Conservation (phyloP, 1,140 invertebrate species). For the Bombus ignitus region DNA sequence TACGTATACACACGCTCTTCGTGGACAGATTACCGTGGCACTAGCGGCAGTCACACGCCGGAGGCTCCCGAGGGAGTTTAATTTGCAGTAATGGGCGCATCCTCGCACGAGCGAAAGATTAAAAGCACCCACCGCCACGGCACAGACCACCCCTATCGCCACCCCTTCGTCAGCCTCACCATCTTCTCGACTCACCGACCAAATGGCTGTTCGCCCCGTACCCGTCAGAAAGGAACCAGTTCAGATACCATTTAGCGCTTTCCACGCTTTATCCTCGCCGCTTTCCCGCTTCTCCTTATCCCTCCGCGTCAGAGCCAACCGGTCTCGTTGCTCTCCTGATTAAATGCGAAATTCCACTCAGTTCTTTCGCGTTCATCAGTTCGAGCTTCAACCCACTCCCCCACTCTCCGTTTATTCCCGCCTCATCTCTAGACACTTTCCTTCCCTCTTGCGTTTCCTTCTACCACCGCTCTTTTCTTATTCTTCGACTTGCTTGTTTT, state of each 20-base stretch:
- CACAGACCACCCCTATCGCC: conserved; percentile 24
- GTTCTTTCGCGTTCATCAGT: conserved; percentile 70
- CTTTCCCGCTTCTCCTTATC: conserved; percentile 40
- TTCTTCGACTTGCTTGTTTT: conserved; percentile 33
- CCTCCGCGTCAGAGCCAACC: conserved; percentile 39
- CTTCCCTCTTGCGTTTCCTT: conserved; percentile 12
- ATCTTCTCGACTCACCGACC: conserved; percentile 61
- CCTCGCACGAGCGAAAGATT: conserved; percentile 73
- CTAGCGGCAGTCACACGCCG: conserved; percentile 64
- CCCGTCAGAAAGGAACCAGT: conserved; percentile 67
- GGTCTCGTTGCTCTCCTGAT: conserved; percentile 70
- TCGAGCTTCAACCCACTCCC: conserved; percentile 29
- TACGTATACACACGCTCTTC: conserved; percentile 49
- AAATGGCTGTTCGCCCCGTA: conserved; percentile 59
- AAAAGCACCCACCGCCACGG: conserved; percentile 66
- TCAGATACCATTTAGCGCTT: conserved; percentile 69
- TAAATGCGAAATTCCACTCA: conserved; percentile 76
- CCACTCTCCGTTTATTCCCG: background rate
- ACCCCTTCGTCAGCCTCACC: conserved; percentile 55
- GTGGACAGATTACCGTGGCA: conserved; percentile 68
- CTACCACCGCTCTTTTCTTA: conserved; percentile 43
- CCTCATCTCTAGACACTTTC: conserved; percentile 4
- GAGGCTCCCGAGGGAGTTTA: conserved; percentile 70
- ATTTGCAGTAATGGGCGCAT: conserved; percentile 76
- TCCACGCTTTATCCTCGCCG: conserved; percentile 56